Evolutionary conservation across 1,140 invertebrate genomes (phyloP).

Genomic region (Atta texana): DNA sequence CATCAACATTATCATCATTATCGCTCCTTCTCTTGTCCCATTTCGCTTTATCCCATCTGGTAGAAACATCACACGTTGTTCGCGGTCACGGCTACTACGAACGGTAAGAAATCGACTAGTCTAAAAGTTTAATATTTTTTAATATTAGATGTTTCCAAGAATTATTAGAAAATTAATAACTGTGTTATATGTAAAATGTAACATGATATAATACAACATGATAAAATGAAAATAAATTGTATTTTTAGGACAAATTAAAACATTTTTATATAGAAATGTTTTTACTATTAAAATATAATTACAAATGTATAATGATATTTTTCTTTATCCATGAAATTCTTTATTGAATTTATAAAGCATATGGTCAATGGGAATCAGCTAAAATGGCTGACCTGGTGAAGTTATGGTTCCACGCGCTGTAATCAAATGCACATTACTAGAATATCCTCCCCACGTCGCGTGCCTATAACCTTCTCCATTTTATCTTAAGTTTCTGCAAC

Average conservation of each 20-base stretch:
- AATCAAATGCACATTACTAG: slow-evolving; percentile 85
- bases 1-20: slow-evolving; percentile 85
- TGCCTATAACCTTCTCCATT: slow-evolving; percentile 57
- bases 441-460: slow-evolving; percentile 74
- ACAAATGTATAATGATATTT: background rate
- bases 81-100: slow-evolving; percentile 76
- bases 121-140: slow-evolving; percentile 2
- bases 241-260: background rate
- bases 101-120: slow-evolving; percentile 16
- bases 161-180: background rate
- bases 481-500: slow-evolving; percentile 10
- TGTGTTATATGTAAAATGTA: background rate
- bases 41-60: slow-evolving; percentile 69
- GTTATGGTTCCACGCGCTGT: slow-evolving; percentile 71
- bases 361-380: background rate
- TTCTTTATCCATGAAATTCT: background rate
- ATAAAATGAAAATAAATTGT: slow-evolving; percentile 3
- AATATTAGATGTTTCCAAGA: background rate
- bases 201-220: background rate
- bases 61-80: slow-evolving; percentile 77
- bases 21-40: slow-evolving; percentile 73
- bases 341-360: slow-evolving; percentile 39
- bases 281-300: background rate
- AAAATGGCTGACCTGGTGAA: slow-evolving; percentile 40
- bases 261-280: background rate